Evolutionary conservation across 2,888 invertebrate genomes (phyloP), one percentile per base, ranked within the genome.

Genomic region (Dolomedes plantarius): DNA sequence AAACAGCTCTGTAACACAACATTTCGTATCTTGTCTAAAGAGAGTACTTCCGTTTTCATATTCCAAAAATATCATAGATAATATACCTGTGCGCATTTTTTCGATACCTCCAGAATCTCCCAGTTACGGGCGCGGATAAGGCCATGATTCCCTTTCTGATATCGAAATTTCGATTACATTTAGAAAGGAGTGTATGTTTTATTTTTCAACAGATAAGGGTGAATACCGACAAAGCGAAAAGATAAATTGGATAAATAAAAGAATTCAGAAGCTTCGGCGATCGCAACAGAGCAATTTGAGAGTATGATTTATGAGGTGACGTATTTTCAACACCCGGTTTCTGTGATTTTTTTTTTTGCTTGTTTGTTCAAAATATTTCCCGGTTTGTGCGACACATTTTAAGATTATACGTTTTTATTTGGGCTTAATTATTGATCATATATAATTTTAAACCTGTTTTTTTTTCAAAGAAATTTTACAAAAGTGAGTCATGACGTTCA

Each of bases 121-220:
- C 56, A 56, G 56, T 56, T 56, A 56, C 56, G 56, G 56, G 56
- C 23, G 5, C 3, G 23, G 56, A 56, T 56, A 56, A 16, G 5
- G 23, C 6, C 13, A 56, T 56, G 56, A 56, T 56, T 56, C 11
- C 23, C 56, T 19, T n/a, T 11, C 23, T 6, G 56, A 56, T 56
- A 56, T 56, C 46, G 23, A 56, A 56, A 56, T 23, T 56, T 56
- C 56, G 56, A 56, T 56, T 56, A 56, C 11, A 56, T 56, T 23
- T 56, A 16, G 5, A 56, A 19, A 23, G 56, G 56, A 23, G 23
- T 23, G 56, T 56, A 23, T 56, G 23, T 56, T 56, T 56, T 56
- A 56, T 56, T 56, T 23, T 56, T 19, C 5, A 23, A 56, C 23
- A 56, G 56, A 56, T 56, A 56, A 56, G 13, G 56, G 23, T 23